phyloP scores from a whole-genome alignment of 1,140 invertebrate species.

The Thaumetopoea pityocampa region DNA sequence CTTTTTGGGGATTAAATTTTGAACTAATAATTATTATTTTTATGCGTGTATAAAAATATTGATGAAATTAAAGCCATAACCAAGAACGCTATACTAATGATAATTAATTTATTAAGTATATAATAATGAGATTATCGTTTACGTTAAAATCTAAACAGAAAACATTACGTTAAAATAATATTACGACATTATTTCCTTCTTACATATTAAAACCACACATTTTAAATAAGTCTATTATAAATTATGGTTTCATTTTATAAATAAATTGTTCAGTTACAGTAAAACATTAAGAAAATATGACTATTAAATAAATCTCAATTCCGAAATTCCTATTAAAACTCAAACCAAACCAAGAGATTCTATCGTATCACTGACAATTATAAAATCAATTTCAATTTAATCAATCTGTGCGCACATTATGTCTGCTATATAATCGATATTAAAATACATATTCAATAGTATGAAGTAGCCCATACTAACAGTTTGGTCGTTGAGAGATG shows the following conservation, averaged over 20 bases:
- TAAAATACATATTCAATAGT: slow-evolving; percentile 44
- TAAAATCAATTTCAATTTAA: slow-evolving; percentile 13
- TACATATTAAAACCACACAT: slow-evolving; percentile 34
- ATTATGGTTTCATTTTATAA: slow-evolving; percentile 21
- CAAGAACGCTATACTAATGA: slow-evolving; percentile 27
- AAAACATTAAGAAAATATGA: slow-evolving; percentile 52
- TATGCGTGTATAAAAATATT: slow-evolving; percentile 13
- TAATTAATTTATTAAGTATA: slow-evolving; percentile 3
- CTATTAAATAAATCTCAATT: slow-evolving; percentile 48
- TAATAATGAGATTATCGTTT: slow-evolving; percentile 17
- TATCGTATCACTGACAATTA: slow-evolving; percentile 3
- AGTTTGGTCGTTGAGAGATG: no score
- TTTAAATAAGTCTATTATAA: slow-evolving; percentile 20
- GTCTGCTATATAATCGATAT: slow-evolving; percentile 29
- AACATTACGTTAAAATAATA: slow-evolving; percentile 22
- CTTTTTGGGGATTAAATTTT: no score
- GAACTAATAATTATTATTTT: no score
- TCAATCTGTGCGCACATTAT: slow-evolving; percentile 4
- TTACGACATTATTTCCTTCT: no score
- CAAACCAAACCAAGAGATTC: slow-evolving; percentile 35
- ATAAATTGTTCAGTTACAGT: slow-evolving; percentile 29
- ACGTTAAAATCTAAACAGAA: slow-evolving; percentile 11
- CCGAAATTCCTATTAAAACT: slow-evolving; percentile 31
- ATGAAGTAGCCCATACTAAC: slow-evolving; percentile 29
- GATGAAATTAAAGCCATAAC: slow-evolving; percentile 46